These are phyloP conservation scores for Thymelicus lineola DNA, from an alignment of 2,888 invertebrate species.

Conservation along the genomic window DNA sequence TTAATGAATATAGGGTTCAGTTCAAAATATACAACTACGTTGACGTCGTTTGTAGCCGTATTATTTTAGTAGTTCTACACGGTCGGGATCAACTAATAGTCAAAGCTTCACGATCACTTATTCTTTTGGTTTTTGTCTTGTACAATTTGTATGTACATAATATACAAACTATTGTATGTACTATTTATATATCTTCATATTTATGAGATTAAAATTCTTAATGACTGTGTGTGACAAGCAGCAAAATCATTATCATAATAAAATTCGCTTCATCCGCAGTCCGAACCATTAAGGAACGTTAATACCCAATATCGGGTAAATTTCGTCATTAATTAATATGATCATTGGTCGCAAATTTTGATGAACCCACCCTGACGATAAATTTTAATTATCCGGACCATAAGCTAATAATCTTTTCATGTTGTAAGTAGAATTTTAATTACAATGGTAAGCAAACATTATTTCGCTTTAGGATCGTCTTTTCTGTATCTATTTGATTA, in stretches of 20 bases:
- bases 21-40: no score
- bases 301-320: conserved; percentile 31
- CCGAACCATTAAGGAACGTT: conserved; percentile 29
- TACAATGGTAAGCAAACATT: not conserved
- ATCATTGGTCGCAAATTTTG: conserved; percentile 25
- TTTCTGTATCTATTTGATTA: no score
- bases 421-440: not conserved
- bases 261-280: conserved; percentile 28
- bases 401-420: conserved; percentile 5
- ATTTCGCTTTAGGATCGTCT: no score
- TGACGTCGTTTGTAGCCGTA: no score
- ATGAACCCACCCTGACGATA: conserved; percentile 18
- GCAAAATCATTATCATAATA: conserved; percentile 65
- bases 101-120: no score
- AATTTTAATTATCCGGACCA: conserved; percentile 18
- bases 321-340: conserved; percentile 32
- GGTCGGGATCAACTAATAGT: no score
- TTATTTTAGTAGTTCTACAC: no score
- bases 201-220: not conserved
- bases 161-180: no score
- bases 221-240: conserved; percentile 51
- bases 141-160: no score
- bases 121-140: no score
- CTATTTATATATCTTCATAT: not conserved
- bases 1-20: no score